Base-by-base conservation (phyloP, 2,113 vertebrate genomes). In the Mirounga angustirostris region DNA sequence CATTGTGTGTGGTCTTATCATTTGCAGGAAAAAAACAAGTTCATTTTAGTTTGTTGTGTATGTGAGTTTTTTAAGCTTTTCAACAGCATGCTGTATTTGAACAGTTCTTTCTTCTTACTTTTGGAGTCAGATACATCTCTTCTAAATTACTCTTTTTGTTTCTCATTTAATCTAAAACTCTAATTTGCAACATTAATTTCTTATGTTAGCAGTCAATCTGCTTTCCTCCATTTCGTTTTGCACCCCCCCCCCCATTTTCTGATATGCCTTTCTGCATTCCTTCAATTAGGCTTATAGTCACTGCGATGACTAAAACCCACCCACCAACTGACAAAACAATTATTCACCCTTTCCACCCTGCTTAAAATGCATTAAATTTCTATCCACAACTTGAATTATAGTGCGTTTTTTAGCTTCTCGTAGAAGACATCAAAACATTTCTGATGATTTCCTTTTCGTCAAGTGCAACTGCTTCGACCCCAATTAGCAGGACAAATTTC, bases 361-460 rank as follows among this genome's bases (percentile, higher is more conserved):
- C 81, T 97, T 96, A 91, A 94, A 95, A 94, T 97, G 40, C 76
- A 89, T 95, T 95, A 87, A 78, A n/a, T 94, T 96, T 91, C 88
- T 74, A 59, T 54, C 82, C 46, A 86, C 40, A 93, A 79, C 80
- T 96, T 43, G 12, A 78, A 95, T 92, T 86, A 74, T 52, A 96
- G 90, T 97, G 46, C 3, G 85, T 90, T 95, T 90, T 86, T 54
- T 83, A 92, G 63, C 46, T 96, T 97, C 74, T 90, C 96, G 50
- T n/a, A 85, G 14, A 92, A 96, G 92, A 43, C 52, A 95, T 90
- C 33, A 54, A 92, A 90, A 67, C 52, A 26, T 94, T 94, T 94
- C 92, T 96, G 80, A 92, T 97, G 40, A 92, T 95, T 98, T 97
- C 67, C 65, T 96, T 97, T 96, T 92, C 46, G 95, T 97, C 83